phyloP scores from a whole-genome alignment of 2,888 invertebrate genomes.

The Hirtodrosophila cameraria region DNA sequence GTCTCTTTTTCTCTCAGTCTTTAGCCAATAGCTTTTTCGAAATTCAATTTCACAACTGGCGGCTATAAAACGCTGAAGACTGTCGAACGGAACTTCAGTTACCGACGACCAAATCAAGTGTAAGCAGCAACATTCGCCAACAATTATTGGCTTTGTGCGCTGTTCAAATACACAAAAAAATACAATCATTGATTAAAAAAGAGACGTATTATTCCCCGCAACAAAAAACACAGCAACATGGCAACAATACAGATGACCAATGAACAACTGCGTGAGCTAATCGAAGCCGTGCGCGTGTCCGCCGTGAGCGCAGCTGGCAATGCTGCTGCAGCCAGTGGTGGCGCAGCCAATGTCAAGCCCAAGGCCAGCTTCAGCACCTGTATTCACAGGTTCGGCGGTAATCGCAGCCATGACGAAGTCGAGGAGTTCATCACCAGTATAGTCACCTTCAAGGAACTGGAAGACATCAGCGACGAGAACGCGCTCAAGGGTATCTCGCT shows the following conservation, averaged over 20 bases:
- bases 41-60: constrained; percentile 56
- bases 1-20: constrained; percentile 4
- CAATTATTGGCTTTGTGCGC: constrained; percentile 63
- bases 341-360: constrained; percentile 34
- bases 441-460: constrained; percentile 80
- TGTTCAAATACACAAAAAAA: constrained; percentile 7
- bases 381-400: constrained; percentile 68
- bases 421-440: constrained; percentile 81
- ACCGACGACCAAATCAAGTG: constrained; percentile 33
- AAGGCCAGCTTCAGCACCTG: constrained; percentile 80
- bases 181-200: constrained; percentile 5
- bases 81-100: constrained; percentile 40
- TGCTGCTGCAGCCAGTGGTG: constrained; percentile 29
- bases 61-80: constrained; percentile 44
- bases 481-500: constrained; percentile 80
- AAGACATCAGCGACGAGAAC: constrained; percentile 78
- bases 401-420: constrained; percentile 80
- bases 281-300: constrained; percentile 71
- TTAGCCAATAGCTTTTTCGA: constrained; percentile 51
- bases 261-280: constrained; percentile 79
- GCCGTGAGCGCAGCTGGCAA: constrained; percentile 47
- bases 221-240: constrained; percentile 45
- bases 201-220: constrained; percentile 16
- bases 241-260: constrained; percentile 75
- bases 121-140: constrained; percentile 61